phyloP scores from a whole-genome alignment of 2,888 invertebrate genomes.

The Thysanoteuthis rhombus region DNA sequence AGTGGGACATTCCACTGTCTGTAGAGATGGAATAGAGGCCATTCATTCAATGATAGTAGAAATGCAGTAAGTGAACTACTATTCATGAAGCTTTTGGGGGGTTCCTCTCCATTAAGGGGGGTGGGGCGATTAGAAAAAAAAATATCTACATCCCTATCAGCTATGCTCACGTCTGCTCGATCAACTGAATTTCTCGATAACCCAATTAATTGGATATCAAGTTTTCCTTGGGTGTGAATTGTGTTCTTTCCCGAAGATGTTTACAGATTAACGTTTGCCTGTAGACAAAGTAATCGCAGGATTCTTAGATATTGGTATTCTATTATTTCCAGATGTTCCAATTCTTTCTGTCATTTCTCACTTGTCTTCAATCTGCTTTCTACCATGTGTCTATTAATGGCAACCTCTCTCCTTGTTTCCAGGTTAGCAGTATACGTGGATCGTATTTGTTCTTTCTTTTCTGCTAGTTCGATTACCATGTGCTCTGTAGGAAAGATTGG shows the following conservation, averaged over 20 bases:
- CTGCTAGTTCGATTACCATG: background rate
- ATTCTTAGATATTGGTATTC: background rate
- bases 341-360: background rate
- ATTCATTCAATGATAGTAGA: too few relatives aligned
- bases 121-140: too few relatives aligned
- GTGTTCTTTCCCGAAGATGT: background rate
- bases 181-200: background rate
- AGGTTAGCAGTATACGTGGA: background rate
- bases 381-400: background rate
- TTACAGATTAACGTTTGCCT: background rate
- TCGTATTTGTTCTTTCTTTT: background rate
- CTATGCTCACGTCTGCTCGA: too few relatives aligned
- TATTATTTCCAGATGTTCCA: background rate
- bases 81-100: too few relatives aligned
- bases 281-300: background rate
- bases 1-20: too few relatives aligned
- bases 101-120: too few relatives aligned
- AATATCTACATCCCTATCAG: too few relatives aligned
- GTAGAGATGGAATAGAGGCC: too few relatives aligned
- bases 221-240: background rate
- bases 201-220: background rate
- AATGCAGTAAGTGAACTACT: too few relatives aligned
- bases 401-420: background rate
- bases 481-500: background rate
- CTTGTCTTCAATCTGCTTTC: background rate